Evolutionary conservation across 2,797 vertebrate species (phyloP).

Genomic region (Sitta carolinensis): DNA sequence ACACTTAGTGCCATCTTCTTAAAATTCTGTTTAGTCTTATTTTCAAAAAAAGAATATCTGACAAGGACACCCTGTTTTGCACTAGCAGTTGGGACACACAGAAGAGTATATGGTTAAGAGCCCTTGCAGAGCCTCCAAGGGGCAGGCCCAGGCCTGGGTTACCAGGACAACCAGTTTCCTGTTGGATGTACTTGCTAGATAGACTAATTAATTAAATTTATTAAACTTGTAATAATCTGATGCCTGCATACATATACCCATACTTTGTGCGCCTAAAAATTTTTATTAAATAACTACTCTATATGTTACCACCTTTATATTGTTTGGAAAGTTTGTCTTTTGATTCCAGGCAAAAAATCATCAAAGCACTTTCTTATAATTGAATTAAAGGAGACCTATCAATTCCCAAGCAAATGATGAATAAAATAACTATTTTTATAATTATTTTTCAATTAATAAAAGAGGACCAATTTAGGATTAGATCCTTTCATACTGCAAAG

Average conservation of each 20-base stretch:
- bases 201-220: not conserved
- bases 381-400: not conserved
- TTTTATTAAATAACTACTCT: not conserved
- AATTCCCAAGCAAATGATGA: not conserved
- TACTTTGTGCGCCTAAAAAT: not conserved
- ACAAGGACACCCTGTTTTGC: not conserved
- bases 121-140: not conserved
- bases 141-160: no score
- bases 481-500: not conserved
- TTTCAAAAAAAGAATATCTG: not conserved
- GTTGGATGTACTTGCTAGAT: not conserved
- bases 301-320: not conserved
- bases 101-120: not conserved
- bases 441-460: not conserved
- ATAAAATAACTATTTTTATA: not conserved
- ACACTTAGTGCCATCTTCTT: accelerated
- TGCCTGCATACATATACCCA: accelerated
- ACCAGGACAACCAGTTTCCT: not conserved
- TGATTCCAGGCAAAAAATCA: not conserved
- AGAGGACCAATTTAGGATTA: not conserved
- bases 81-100: not conserved
- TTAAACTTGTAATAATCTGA: not conserved
- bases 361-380: not conserved
- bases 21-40: not conserved
- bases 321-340: not conserved